Evolutionary conservation across 2,888 invertebrate genomes (phyloP), one percentile per base, ranked within the genome.

Genomic region (Ptychoptera albimana): DNA sequence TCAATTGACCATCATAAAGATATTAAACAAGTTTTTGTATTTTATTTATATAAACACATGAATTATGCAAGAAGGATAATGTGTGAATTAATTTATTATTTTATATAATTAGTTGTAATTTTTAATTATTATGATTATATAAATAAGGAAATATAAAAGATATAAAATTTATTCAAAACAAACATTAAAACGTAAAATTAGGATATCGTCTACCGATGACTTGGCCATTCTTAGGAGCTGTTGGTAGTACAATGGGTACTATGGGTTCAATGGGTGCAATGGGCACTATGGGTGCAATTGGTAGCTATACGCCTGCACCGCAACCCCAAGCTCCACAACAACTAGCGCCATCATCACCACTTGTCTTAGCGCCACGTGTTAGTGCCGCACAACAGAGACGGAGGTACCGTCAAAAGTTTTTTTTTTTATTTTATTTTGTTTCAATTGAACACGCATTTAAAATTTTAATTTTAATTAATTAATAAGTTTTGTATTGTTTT

Each of bases 141-240:
- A n/a, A n/a, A n/a, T 40, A 40, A 40, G 31, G 14, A 40, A 40
- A 40, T 40, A 14, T 13, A 7, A 7, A 11, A 32, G 3, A 32
- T 7, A 32, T 7, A 32, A 32, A 32, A 32, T 12, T 32, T 37
- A 37, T 34, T 37, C 39, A 15, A 43, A 31, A 40, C 39, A n/a
- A 43, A 42, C 16, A 38, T 31, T 16, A 32, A 37, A 42, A 45
- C 16, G 34, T 11, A 32, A 13, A 32, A 45, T 48, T 72, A 79
- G 82, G 81, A 72, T 78, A 79, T 72, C 79, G 82, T 67, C 75
- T 81, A 69, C 79, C 80, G 61, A 75, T 79, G 70, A 66, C 80
- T 66, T 82, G 81, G 82, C 79, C 80, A 66, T 81, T 80, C 77
- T 72, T 81, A 67, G 71, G 73, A 50, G 64, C 66, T 49, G 61